Conservation (phyloP, 2,113 vertebrate genomes). For the Bos indicus region DNA sequence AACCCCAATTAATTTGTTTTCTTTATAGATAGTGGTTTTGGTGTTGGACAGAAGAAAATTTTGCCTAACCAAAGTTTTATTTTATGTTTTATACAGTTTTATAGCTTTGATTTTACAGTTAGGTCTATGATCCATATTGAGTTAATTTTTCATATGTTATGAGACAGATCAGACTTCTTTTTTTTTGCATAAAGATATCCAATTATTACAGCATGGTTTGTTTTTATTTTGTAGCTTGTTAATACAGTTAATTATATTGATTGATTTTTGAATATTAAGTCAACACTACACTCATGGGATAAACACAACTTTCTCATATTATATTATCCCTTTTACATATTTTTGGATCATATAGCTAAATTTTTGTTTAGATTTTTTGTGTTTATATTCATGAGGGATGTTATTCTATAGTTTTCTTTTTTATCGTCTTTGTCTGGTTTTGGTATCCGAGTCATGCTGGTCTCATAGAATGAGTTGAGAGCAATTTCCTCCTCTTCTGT, state of each 20-base stretch:
- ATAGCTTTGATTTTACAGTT: background rate
- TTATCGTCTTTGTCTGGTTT: background rate
- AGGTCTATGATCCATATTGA: background rate
- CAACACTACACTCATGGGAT: background rate
- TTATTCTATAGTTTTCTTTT: background rate
- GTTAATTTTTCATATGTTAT: background rate
- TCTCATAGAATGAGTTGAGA: background rate
- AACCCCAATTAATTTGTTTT: background rate
- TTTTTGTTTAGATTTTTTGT: background rate
- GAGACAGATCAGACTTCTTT: background rate
- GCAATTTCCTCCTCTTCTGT: background rate
- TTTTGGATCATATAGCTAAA: background rate
- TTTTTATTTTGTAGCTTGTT: background rate
- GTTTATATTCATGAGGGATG: background rate
- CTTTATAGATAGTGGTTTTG: background rate
- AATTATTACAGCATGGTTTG: background rate
- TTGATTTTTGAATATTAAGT: background rate
- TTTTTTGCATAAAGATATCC: background rate
- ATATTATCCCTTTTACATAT: background rate
- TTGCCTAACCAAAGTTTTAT: background rate
- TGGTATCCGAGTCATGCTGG: background rate
- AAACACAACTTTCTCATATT: background rate
- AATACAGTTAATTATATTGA: background rate
- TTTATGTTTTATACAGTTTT: background rate
- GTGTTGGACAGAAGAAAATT: background rate